Base-by-base conservation (phyloP, 2,888 invertebrate species). In the Ariolimax columbianus region DNA sequence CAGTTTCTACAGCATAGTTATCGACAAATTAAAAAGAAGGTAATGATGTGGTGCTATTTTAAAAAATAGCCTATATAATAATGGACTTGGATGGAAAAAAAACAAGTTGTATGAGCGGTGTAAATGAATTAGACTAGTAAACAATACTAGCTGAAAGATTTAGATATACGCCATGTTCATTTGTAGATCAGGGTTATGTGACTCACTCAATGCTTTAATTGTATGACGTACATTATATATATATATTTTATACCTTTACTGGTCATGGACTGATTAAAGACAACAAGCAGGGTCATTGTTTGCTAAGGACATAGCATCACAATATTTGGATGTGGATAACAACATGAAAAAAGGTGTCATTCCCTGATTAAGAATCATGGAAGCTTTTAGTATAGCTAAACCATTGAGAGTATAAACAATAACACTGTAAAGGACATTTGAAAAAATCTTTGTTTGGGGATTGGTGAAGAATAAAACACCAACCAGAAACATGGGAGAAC, bases 401-500 rank as follows among this genome's bases (percentile, higher is more conserved):
- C 66, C 38, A 66, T 38, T 38, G 47, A 63, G 63, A 75, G 23
- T 51, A 51, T 75, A 75, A 75, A 33, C 51, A 75, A 75, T 51
- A 30, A 75, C 51, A 51, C 33, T n/a, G 23, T n/a, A 66, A 36
- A n/a, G 82, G 33, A 82, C 9, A n/a, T 55, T 55, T 38, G 55
- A 38, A 19, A 55, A 73, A 73, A 73, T 51, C 47, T 26, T 19
- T 30, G 30, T 33, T 51, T 51, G 30, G 51, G 75, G 75, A 51
- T 33, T 51, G 51, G 51, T 51, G 75, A 75, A 63, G 63, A 75
- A 59, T 63, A 47, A 40, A 83, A 75, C 43, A 75, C 40, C 77
- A 77, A 63, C 66, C 68, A 80, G 68, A 80, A 80, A 78, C 78
- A 78, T 47, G 43, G 77, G 40, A 83, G 66, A 73, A 66, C 55